Evolutionary conservation across 2,888 invertebrate genomes (phyloP), one percentile per base, ranked within the genome.

Genomic region (Malachius bipustulatus): DNA sequence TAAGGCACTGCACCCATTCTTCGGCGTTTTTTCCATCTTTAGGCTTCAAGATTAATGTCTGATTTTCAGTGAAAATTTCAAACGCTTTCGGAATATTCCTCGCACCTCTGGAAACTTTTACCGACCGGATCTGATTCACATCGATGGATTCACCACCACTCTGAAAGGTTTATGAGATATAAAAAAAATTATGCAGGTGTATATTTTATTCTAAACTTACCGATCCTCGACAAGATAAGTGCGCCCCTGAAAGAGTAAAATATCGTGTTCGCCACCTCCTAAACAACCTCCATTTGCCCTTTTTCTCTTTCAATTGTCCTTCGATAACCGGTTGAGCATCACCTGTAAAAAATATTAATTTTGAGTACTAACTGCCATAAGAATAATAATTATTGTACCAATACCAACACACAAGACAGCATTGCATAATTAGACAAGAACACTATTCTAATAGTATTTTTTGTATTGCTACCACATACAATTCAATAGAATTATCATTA

Each of bases 1-100:
- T 89, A 42, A 93, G 71, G 62, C 88, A 91, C 62, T 93, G 91
- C 30, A 91, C 88, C 90, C 94, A 94, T 61, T 91, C 85, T 64
- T 93, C 91, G 1, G 90, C 91, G 60, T 91, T 85, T 63, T 87
- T 88, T 29, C 88, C 87, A 58, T 90, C 89, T 62, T 88, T 89
- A 4, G 93, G 93, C 66, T 94, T 93, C 47, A 94, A 73, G 52
- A 91, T 87, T 47, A 90, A 76, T 6, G 87, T 85, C 62, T 88
- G 88, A 63, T 91, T 88, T 34, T 82, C 82, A 0, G 93, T 93
- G 67, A 93, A 94, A 51, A 94, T 93, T 69, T 94, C 93, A 67
- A 94, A 94, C 1, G 91, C 91, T 61, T 89, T 90, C 13, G 93
- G 91, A 51, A 93, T 89, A 65, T 89, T 88, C 35, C 91, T 72